Conservation (phyloP, 1,140 invertebrate genomes). For the Drosophila yakuba region DNA sequence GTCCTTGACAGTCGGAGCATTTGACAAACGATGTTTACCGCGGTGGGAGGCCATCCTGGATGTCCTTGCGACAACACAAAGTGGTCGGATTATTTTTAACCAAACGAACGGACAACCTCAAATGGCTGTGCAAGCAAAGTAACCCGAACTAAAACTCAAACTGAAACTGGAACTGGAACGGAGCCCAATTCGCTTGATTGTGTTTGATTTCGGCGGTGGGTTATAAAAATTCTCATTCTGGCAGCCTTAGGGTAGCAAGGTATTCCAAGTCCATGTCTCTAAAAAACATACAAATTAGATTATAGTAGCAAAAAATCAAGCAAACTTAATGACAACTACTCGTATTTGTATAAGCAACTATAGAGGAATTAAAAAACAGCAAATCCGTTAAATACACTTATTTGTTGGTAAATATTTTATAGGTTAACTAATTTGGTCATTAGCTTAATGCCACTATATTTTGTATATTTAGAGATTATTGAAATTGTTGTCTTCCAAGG, state of each 20-base stretch:
- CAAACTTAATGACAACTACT: too few species aligned
- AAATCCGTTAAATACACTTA: too few species aligned
- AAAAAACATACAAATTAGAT: too few species aligned
- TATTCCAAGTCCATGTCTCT: too few species aligned
- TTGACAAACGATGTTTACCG: constrained; percentile 81
- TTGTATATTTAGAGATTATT: too few species aligned
- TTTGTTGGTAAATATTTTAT: too few species aligned
- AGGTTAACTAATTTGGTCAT: too few species aligned
- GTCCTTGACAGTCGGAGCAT: constrained; percentile 59
- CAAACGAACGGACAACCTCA: constrained; percentile 55
- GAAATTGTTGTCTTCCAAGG: neutral
- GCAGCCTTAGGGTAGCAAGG: neutral
- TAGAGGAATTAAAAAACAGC: too few species aligned
- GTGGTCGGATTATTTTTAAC: constrained; percentile 76
- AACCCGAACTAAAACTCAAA: constrained; percentile 47
- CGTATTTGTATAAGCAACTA: too few species aligned
- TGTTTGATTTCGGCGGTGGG: constrained; percentile 67
- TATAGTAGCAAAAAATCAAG: too few species aligned
- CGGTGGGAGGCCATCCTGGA: constrained; percentile 31
- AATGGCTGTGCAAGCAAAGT: constrained; percentile 50
- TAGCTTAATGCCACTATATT: too few species aligned
- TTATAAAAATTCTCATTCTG: constrained; percentile 11
- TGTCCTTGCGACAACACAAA: constrained; percentile 63
- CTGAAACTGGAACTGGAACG: constrained; percentile 51
- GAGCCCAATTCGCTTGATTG: constrained; percentile 78